These are phyloP conservation scores for Eulemur rubriventer DNA, from an alignment of 2,797 vertebrate species.

Conservation along the genomic window DNA sequence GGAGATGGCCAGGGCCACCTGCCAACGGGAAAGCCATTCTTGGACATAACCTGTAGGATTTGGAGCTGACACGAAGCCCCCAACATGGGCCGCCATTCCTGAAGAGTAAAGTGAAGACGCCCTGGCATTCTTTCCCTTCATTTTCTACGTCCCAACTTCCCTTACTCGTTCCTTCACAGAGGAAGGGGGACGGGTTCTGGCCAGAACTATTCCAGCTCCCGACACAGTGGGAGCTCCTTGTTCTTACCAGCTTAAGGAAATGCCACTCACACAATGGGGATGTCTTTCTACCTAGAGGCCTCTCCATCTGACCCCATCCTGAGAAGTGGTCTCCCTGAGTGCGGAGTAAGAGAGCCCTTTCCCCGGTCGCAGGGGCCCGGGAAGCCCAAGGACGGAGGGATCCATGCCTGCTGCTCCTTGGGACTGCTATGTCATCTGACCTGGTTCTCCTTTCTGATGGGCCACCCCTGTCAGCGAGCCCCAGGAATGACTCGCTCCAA, in stretches of 20 bases:
- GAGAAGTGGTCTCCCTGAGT: constrained; percentile 82
- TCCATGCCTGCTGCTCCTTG: constrained; percentile 52
- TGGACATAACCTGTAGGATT: constrained; percentile 41
- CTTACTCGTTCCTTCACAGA: not conserved
- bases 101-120: constrained; percentile 4
- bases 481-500: not conserved
- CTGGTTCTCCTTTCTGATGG: not conserved
- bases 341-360: constrained; percentile 75
- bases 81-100: constrained; percentile 55
- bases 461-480: not conserved
- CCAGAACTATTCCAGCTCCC: not conserved
- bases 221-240: not conserved
- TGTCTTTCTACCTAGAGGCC: constrained; percentile 60
- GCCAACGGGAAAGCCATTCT: constrained; percentile 35
- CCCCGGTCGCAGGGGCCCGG: constrained; percentile 55
- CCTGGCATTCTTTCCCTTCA: constrained; percentile 3
- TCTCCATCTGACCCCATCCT: constrained; percentile 74
- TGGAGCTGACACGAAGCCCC: constrained; percentile 38
- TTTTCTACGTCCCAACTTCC: not conserved
- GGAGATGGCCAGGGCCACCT: not conserved
- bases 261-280: constrained; percentile 36
- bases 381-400: constrained; percentile 66
- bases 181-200: not conserved
- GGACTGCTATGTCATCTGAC: constrained; percentile 20
- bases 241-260: constrained; percentile 32